Evolutionary conservation across 2,113 vertebrate genomes (phyloP).

Genomic region (Phrynosoma platyrhinos): DNA sequence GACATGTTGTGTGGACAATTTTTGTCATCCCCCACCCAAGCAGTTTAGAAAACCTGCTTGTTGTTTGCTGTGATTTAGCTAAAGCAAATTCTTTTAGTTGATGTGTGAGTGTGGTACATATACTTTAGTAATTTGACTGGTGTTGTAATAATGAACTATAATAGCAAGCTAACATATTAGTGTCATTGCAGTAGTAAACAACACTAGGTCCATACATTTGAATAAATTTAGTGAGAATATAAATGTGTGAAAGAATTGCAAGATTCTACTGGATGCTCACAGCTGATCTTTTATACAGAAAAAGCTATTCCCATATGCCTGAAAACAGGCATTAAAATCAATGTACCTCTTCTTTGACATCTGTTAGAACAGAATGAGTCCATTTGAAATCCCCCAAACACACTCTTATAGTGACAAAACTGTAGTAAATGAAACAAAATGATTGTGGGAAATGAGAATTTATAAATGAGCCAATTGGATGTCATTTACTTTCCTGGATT

Average conservation of each 20-base stretch:
- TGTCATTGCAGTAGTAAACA: slow-evolving; percentile 55
- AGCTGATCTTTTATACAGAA: slow-evolving; percentile 58
- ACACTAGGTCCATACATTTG: slow-evolving; percentile 53
- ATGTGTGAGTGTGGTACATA: slow-evolving; percentile 46
- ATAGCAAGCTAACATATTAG: slow-evolving; percentile 45
- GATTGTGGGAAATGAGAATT: slow-evolving; percentile 70
- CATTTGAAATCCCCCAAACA: slow-evolving; percentile 78
- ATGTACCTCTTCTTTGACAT: slow-evolving; percentile 83
- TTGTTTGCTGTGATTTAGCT: background rate
- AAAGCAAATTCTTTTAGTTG: background rate
- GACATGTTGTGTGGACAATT: too few species aligned
- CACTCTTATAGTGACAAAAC: slow-evolving; percentile 67
- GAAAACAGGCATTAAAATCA: slow-evolving; percentile 80
- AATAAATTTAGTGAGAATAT: slow-evolving; percentile 63
- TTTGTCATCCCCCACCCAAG: too few species aligned
- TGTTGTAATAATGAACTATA: slow-evolving; percentile 35
- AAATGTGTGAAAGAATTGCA: slow-evolving; percentile 55
- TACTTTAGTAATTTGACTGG: slow-evolving; percentile 22
- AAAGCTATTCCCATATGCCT: slow-evolving; percentile 60
- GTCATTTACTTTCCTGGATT: slow-evolving; percentile 68
- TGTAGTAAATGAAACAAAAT: slow-evolving; percentile 78
- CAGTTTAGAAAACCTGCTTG: background rate
- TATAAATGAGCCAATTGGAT: slow-evolving; percentile 77
- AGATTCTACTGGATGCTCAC: slow-evolving; percentile 51
- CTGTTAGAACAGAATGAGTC: slow-evolving; percentile 79